phyloP scores from a whole-genome alignment of 2,113 vertebrate species.

The Macaca mulatta region DNA sequence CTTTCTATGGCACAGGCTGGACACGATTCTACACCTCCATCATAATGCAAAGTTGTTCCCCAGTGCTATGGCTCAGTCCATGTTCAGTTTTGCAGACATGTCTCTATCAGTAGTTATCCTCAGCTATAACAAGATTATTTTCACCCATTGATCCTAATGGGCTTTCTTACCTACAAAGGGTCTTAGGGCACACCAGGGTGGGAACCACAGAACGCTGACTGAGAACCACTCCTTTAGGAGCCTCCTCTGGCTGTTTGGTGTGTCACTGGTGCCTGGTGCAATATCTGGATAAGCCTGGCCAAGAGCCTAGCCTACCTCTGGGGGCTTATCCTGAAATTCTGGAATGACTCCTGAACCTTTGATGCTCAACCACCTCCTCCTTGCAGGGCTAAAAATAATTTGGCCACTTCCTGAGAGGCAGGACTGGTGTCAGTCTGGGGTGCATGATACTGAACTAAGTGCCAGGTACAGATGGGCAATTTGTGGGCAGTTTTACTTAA shows the following conservation, averaged over 20 bases:
- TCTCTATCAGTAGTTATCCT: not conserved
- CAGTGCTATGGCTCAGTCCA: not conserved
- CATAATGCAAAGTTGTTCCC: not conserved
- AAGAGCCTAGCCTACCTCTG: not conserved
- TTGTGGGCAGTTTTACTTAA: not conserved
- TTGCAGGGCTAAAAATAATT: not conserved
- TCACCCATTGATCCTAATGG: not conserved
- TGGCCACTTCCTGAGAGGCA: not conserved
- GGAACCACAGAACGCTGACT: not conserved
- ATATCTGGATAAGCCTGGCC: not conserved
- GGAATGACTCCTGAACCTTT: not conserved
- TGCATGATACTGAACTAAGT: not conserved
- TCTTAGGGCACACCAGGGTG: not conserved
- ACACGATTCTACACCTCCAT: too few species aligned
- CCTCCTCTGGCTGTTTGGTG: not conserved
- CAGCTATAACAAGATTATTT: not conserved
- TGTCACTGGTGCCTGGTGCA: not conserved
- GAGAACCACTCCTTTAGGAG: not conserved
- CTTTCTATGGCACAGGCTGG: not conserved
- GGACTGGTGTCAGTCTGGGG: not conserved
- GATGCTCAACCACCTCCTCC: not conserved
- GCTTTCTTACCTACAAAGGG: not conserved
- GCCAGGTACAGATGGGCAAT: not conserved
- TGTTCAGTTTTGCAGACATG: not conserved
- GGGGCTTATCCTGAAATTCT: not conserved